phyloP scores from a whole-genome alignment of 2,797 vertebrate species.

The Silurus lanzhouensis region DNA sequence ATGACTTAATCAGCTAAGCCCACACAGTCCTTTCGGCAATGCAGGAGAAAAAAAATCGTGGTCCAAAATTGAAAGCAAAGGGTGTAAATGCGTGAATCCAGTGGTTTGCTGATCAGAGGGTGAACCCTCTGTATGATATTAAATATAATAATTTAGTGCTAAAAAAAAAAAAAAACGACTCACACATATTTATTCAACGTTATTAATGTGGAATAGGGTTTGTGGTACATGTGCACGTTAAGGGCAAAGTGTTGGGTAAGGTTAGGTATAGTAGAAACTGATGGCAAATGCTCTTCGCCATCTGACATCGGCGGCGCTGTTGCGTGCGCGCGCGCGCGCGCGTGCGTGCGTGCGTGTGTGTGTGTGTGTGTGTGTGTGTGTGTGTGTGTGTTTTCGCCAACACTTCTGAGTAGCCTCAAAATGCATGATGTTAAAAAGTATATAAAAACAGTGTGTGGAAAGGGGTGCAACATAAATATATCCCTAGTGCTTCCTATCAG shows the following conservation, averaged over 20 bases:
- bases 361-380: too few species aligned
- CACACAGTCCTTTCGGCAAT: conserved; percentile 27
- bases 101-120: background rate
- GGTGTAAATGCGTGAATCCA: conserved; percentile 1
- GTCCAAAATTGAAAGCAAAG: background rate
- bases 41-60: conserved; percentile 7
- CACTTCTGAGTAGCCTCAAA: conserved; percentile 17
- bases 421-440: conserved; percentile 45
- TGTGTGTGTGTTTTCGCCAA: background rate
- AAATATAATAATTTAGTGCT: conserved; percentile 6
- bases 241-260: background rate
- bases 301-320: conserved; percentile 55
- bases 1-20: conserved; percentile 37
- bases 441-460: conserved; percentile 44
- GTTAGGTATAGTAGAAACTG: background rate
- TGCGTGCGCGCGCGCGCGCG: conserved; percentile 19
- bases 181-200: background rate
- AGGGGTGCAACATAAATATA: conserved; percentile 54
- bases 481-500: conserved; percentile 71
- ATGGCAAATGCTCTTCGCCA: conserved; percentile 47
- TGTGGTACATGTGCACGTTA: background rate
- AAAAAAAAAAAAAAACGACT: background rate
- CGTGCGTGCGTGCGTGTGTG: too few species aligned
- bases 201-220: conserved; percentile 3
- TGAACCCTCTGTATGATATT: background rate